Evolutionary conservation across 2,888 invertebrate species (phyloP).

Genomic region (Cerastis rubricosa): DNA sequence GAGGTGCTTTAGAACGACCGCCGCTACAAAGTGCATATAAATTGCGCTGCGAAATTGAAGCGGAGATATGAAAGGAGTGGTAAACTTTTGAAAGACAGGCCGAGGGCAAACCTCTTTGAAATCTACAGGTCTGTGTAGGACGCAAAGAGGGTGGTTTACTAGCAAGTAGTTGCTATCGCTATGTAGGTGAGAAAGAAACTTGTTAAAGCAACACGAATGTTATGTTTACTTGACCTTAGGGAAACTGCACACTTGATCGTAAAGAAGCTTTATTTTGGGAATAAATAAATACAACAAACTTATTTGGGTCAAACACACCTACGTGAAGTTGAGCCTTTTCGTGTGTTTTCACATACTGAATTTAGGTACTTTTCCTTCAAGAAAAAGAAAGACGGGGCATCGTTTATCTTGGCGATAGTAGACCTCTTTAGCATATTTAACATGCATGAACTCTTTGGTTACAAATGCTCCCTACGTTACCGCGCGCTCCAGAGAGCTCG

Average conservation of each 20-base stretch:
- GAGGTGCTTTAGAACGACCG: conserved; percentile 85
- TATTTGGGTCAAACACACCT: background rate
- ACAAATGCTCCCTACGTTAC: conserved; percentile 62
- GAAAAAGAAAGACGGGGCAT: conserved; percentile 40
- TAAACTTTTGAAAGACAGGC: conserved; percentile 85
- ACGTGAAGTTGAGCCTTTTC: background rate
- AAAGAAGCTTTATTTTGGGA: conserved; percentile 2
- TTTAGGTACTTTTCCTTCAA: conserved; percentile 16
- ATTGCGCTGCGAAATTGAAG: conserved; percentile 88
- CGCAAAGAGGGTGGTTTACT: conserved; percentile 60
- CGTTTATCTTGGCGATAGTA: conserved; percentile 54
- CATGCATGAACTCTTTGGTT: conserved; percentile 58
- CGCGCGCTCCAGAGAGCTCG: conserved; percentile 50
- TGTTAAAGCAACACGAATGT: conserved; percentile 1
- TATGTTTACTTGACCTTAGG: conserved; percentile 36
- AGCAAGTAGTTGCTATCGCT: conserved; percentile 25
- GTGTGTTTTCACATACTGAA: conserved; percentile 36
- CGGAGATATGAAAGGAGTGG: conserved; percentile 85
- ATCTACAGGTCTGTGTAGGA: conserved; percentile 57
- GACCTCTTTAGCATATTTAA: conserved; percentile 59
- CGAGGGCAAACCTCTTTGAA: conserved; percentile 78
- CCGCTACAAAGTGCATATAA: conserved; percentile 90
- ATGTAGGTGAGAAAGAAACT: conserved; percentile 16
- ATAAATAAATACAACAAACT: background rate
- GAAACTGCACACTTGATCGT: conserved; percentile 18